Evolutionary conservation across 2,113 vertebrate genomes (phyloP).

Genomic region (Eptesicus fuscus): DNA sequence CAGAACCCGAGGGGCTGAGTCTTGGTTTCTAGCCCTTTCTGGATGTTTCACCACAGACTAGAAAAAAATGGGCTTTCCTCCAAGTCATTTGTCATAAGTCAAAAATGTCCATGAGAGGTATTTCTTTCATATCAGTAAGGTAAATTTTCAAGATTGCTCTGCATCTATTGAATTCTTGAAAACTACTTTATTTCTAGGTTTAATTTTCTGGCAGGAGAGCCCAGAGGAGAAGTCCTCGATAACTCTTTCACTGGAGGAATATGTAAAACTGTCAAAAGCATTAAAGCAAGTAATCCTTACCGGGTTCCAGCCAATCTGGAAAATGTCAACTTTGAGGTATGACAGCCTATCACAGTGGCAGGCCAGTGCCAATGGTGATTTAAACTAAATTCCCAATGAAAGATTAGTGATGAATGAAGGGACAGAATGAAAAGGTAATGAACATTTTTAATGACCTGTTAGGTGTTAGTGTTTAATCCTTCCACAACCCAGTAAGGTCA

Average conservation of each 20-base stretch:
- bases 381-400: background rate
- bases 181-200: conserved; percentile 82
- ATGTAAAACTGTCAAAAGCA: conserved; percentile 82
- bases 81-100: conserved; percentile 31
- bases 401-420: background rate
- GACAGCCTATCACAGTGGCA: background rate
- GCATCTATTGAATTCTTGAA: conserved; percentile 48
- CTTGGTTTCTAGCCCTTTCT: background rate
- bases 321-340: conserved; percentile 88
- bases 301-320: conserved; percentile 89
- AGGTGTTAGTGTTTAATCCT: background rate
- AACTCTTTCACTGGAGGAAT: conserved; percentile 89
- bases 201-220: conserved; percentile 86
- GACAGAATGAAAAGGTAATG: background rate
- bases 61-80: background rate
- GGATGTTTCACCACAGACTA: background rate
- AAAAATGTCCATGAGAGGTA: conserved; percentile 27
- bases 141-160: conserved; percentile 36
- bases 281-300: conserved; percentile 79
- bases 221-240: conserved; percentile 86
- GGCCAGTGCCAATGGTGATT: background rate
- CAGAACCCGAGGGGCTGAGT: background rate
- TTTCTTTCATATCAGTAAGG: conserved; percentile 40
- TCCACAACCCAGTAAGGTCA: background rate
- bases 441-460: background rate